Evolutionary conservation across 2,113 vertebrate genomes (phyloP).

Genomic region (Oxyura jamaicensis): DNA sequence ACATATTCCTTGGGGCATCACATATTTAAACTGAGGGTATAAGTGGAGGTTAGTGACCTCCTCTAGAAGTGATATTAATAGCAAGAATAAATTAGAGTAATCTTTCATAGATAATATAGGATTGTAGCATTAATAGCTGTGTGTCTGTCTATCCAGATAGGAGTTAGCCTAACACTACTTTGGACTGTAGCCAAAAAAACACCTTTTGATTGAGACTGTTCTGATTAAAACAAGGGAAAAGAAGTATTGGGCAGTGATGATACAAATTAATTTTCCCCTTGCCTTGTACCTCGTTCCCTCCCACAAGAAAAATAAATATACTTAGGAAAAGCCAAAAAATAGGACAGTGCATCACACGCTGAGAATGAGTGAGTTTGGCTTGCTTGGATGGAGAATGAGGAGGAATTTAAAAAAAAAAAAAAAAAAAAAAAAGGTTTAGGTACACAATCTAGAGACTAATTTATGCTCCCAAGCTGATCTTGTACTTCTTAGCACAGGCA

Average conservation of each 20-base stretch:
- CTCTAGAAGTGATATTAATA: neutral
- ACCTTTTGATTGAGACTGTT: neutral
- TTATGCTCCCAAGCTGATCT: neutral
- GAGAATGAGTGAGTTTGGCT: neutral
- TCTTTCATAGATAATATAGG: neutral
- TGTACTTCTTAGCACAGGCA: neutral
- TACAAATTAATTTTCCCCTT: neutral
- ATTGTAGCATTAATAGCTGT: neutral
- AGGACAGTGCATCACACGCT: neutral
- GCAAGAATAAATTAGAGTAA: neutral
- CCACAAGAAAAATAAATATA: neutral
- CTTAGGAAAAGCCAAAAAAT: neutral
- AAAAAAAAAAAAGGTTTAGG: neutral
- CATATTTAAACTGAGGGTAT: neutral
- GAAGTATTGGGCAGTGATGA: neutral
- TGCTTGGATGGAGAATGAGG: neutral
- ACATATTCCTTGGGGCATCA: neutral
- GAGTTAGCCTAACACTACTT: neutral
- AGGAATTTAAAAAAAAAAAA: neutral
- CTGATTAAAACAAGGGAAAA: neutral
- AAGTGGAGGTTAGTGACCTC: neutral
- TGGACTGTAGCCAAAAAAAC: neutral
- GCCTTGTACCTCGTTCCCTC: neutral
- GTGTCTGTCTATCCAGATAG: neutral
- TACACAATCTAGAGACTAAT: neutral